Evolutionary conservation across 2,113 vertebrate species (phyloP), one percentile per base, ranked within the genome.

Genomic region (Centropus bengalensis): DNA sequence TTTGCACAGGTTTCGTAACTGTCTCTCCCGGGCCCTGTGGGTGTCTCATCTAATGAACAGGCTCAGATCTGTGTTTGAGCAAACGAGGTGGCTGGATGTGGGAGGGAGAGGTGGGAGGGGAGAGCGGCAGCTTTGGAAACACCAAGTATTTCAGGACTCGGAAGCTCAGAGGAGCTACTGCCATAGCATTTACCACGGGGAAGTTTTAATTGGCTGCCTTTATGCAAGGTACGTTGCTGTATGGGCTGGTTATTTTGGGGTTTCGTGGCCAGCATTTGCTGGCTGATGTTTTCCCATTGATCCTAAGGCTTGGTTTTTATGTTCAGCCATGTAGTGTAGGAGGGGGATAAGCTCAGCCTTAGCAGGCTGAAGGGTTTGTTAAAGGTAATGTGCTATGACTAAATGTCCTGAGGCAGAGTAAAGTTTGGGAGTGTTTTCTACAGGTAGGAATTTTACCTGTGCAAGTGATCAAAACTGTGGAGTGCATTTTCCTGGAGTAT

Each of bases 51-150:
- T 88, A 59, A 64, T 18, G 68, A 70, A 82, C 92, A 90, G 77
- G 94, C 81, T 71, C 67, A 47, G 86, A 81, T 86, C 56, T 86
- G 76, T 51, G 76, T 33, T 74, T 51, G 42, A 32, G 81, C 67
- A 52, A 36, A 82, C 8, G 44, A 89, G 86, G 85, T 7, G 75
- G 66, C 38, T 80, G 58, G 77, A 38, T 1, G 89, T 88, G 91
- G 92, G 92, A 92, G 95, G 96, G 59, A 58, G 36, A 52, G 10
- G 63, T 88, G 91, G 95, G 96, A 89, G 94, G 73, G 52, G 86
- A 85, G 22, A 86, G 22, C 19, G 4, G n/a, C 27, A 1, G 62
- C 56, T 62, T 40, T 2, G 20, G 55, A 40, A 81, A 70, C 30
- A 23, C 82, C 1, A 28, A 30, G 63, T n/a, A 55, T 54, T 73